phyloP scores from a whole-genome alignment of 2,113 vertebrate species.

The Mixornis gularis region DNA sequence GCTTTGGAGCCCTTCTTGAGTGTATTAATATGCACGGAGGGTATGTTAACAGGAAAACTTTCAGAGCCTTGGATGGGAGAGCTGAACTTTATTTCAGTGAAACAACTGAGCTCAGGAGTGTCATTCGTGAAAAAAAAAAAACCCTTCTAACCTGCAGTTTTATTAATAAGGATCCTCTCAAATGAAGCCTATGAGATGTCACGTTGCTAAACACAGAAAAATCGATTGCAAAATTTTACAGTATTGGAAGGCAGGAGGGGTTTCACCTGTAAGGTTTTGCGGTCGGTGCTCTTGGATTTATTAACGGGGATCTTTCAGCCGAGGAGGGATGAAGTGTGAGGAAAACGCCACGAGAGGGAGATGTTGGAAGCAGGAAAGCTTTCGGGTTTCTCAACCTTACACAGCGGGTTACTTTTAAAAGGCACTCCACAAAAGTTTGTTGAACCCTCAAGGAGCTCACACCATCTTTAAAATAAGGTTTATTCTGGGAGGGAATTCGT shows the following conservation, averaged over 20 bases:
- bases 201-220: background rate
- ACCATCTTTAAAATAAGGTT: background rate
- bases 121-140: background rate
- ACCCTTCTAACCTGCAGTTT: background rate
- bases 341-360: conserved; percentile 33
- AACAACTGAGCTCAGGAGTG: background rate
- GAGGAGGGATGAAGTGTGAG: background rate
- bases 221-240: background rate
- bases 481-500: background rate
- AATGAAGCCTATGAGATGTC: background rate
- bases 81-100: background rate
- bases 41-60: background rate
- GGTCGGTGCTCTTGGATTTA: background rate
- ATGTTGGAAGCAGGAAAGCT: background rate
- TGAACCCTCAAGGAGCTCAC: background rate
- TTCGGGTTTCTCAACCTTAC: accelerated
- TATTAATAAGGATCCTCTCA: background rate
- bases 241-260: background rate
- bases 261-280: background rate
- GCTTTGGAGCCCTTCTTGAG: background rate
- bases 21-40: background rate
- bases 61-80: background rate
- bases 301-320: background rate
- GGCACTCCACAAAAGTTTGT: background rate
- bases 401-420: accelerated